Evolutionary conservation across 1,140 invertebrate genomes (phyloP).

Genomic region (Hyphantria cunea): DNA sequence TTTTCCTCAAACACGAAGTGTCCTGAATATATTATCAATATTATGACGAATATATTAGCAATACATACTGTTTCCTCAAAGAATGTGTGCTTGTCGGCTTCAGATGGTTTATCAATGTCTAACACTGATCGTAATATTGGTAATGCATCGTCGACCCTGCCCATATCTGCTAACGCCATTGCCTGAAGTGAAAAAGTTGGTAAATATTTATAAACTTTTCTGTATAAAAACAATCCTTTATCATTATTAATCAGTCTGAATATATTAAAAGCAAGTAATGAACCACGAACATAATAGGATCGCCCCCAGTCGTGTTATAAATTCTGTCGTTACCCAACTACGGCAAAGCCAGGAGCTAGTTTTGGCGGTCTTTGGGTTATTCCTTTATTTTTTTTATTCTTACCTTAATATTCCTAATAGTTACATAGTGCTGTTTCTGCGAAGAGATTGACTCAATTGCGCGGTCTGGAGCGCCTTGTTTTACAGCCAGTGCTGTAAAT

Average conservation of each 20-base stretch:
- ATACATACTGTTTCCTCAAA: constrained; percentile 69
- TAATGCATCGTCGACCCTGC: constrained; percentile 85
- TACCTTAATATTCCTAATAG: constrained; percentile 86
- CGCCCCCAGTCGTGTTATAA: no score
- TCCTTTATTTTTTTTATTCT: constrained; percentile 14
- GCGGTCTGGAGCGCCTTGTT: constrained; percentile 85
- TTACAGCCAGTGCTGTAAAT: constrained; percentile 84
- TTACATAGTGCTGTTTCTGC: constrained; percentile 83
- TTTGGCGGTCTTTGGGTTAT: no score
- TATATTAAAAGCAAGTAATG: no score
- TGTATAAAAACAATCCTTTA: no score
- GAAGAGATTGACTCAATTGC: constrained; percentile 85
- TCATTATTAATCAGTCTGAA: no score
- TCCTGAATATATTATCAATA: no score
- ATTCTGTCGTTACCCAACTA: no score
- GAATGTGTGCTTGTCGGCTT: constrained; percentile 78
- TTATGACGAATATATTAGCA: no score
- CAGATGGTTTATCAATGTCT: constrained; percentile 80
- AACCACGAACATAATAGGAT: no score
- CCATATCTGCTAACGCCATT: constrained; percentile 83
- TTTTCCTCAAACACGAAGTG: no score
- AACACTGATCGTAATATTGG: constrained; percentile 83
- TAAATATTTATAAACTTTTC: no score
- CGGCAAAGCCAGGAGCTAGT: no score
- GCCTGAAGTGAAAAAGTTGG: constrained; percentile 75